Conservation (phyloP, 2,113 vertebrate genomes). For the Polypterus bichir region DNA sequence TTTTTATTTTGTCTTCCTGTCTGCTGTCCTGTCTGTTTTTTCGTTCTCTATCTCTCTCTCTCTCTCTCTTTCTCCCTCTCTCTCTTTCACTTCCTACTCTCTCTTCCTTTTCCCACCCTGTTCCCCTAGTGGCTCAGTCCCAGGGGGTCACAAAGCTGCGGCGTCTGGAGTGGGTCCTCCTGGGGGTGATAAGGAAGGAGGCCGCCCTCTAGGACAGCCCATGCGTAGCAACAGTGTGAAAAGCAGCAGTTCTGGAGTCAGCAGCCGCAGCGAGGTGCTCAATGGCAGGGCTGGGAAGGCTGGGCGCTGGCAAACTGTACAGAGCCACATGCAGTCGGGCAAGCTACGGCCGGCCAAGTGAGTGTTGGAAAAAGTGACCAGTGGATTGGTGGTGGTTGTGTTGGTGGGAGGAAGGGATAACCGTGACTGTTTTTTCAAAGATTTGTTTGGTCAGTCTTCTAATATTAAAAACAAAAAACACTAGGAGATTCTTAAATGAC, state of each 20-base stretch:
- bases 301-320: conserved; percentile 86
- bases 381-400: conserved; percentile 3
- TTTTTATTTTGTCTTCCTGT: conserved; percentile 14
- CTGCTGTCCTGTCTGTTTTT: conserved; percentile 16
- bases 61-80: conserved; percentile 25
- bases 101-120: conserved; percentile 28
- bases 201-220: conserved; percentile 63
- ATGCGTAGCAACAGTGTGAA: conserved; percentile 77
- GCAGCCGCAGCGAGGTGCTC: conserved; percentile 52
- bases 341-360: conserved; percentile 91
- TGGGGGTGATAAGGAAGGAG: conserved; percentile 42
- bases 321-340: conserved; percentile 87
- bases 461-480: no score
- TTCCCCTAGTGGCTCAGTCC: conserved; percentile 71
- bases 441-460: no score
- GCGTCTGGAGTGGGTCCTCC: conserved; percentile 54
- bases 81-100: conserved; percentile 28
- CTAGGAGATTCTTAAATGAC: no score
- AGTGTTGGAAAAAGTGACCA: conserved; percentile 44
- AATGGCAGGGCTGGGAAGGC: conserved; percentile 60
- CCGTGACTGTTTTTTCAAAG: no score
- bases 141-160: conserved; percentile 78
- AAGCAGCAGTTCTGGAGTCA: conserved; percentile 71
- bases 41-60: conserved; percentile 37
- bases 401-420: no score